Evolutionary conservation across 2,888 invertebrate genomes (phyloP).

Genomic region (Ormia ochracea): DNA sequence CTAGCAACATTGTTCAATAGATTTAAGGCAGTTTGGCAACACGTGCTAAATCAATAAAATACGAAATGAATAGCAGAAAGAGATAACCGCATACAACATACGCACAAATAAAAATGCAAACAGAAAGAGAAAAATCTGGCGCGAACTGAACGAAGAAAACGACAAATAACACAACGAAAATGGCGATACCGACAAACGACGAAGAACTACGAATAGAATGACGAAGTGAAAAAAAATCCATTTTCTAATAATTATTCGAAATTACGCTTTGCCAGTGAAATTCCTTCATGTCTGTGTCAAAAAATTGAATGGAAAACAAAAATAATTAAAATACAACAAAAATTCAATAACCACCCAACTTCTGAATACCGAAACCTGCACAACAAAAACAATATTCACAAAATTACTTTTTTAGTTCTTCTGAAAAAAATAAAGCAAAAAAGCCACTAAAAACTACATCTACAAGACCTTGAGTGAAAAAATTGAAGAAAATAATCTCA

Average conservation of each 20-base stretch:
- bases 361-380: slow-evolving; percentile 2
- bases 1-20: no score
- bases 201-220: slow-evolving; percentile 69
- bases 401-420: background rate
- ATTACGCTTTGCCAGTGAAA: slow-evolving; percentile 75
- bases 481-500: slow-evolving; percentile 37
- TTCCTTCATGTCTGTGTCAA: slow-evolving; percentile 69
- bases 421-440: slow-evolving; percentile 36
- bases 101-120: slow-evolving; percentile 49
- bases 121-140: slow-evolving; percentile 59
- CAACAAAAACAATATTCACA: slow-evolving; percentile 20
- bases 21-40: slow-evolving; percentile 30
- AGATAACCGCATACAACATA: slow-evolving; percentile 35
- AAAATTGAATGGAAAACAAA: slow-evolving; percentile 55
- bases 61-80: slow-evolving; percentile 34
- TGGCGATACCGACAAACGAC: slow-evolving; percentile 65
- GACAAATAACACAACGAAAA: slow-evolving; percentile 60
- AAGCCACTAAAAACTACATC: slow-evolving; percentile 38
- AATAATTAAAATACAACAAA: slow-evolving; percentile 43
- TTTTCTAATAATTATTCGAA: slow-evolving; percentile 72
- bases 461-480: slow-evolving; percentile 60
- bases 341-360: background rate
- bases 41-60: slow-evolving; percentile 32
- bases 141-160: slow-evolving; percentile 64
- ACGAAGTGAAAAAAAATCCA: slow-evolving; percentile 73